A percentile compares a stretch with the other conserved stretches of the same genome.
These are phyloP conservation scores for Colius striatus DNA, from an alignment of 2,113 vertebrate genomes.

Conservation along the genomic window DNA sequence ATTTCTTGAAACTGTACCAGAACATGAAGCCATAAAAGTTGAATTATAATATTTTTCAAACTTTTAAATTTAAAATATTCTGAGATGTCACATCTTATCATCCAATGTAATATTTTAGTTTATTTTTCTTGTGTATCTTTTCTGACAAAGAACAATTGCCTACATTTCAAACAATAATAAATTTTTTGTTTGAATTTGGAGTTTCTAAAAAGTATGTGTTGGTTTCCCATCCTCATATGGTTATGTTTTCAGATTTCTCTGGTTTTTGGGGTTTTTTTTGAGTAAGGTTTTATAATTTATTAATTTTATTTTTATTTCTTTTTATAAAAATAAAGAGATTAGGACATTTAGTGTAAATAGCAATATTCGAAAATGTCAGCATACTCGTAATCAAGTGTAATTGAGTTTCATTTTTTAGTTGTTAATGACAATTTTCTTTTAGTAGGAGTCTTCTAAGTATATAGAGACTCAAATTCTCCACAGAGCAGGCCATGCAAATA, in stretches of 20 bases:
- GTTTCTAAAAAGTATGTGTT: background rate
- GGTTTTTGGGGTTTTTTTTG: background rate
- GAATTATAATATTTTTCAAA: background rate
- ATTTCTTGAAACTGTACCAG: background rate
- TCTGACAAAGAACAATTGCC: background rate
- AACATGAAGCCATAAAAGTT: background rate
- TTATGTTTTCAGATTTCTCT: background rate
- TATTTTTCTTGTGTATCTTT: background rate
- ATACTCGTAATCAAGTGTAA: background rate
- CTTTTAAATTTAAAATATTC: background rate
- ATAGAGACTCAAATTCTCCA: background rate
- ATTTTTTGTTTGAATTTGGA: background rate
- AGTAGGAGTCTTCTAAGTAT: background rate
- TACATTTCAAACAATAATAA: background rate
- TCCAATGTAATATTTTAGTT: background rate
- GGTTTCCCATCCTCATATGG: background rate
- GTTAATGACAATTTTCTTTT: background rate
- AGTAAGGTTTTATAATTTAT: background rate
- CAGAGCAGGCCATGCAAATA: background rate
- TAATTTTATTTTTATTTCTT: background rate
- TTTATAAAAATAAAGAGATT: background rate
- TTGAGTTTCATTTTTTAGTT: background rate
- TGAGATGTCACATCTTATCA: background rate
- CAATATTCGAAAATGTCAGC: background rate
- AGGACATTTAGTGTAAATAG: background rate